These are phyloP conservation scores for Haemorhous mexicanus DNA, from an alignment of 2,113 vertebrate genomes.

Conservation along the genomic window DNA sequence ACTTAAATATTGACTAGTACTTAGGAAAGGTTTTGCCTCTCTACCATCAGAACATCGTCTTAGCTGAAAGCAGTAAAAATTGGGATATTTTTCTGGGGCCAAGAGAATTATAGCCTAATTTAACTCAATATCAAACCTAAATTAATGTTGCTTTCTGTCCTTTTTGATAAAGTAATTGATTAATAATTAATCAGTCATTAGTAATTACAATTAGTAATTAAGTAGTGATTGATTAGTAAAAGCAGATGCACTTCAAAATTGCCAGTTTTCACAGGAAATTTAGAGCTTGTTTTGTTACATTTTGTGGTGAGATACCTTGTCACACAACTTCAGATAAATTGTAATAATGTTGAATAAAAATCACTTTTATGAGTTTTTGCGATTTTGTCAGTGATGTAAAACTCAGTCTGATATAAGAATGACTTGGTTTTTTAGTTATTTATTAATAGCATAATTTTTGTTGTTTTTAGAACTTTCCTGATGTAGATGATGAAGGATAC, in stretches of 20 bases:
- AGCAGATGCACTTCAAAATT: neutral
- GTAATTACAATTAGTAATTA: neutral
- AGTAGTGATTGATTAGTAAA: neutral
- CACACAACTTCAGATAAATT: neutral
- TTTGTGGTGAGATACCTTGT: neutral
- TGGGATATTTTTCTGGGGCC: neutral
- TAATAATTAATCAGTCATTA: neutral
- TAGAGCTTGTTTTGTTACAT: neutral
- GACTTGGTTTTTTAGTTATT: neutral
- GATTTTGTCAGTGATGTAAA: neutral
- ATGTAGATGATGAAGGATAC: conserved; percentile 94
- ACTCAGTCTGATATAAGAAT: neutral
- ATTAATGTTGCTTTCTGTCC: neutral
- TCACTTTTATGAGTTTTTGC: neutral
- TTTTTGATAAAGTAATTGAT: neutral
- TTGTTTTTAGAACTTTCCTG: conserved; percentile 85
- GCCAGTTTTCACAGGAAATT: neutral
- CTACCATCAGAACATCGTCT: neutral
- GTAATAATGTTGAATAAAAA: neutral
- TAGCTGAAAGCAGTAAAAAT: neutral
- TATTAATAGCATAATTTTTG: neutral
- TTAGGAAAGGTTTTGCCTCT: neutral
- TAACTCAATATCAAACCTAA: neutral
- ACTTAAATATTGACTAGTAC: neutral
- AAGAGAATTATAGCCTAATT: neutral